Evolutionary conservation across 1,140 invertebrate species (phyloP).

Genomic region (Drosophila sproati): DNA sequence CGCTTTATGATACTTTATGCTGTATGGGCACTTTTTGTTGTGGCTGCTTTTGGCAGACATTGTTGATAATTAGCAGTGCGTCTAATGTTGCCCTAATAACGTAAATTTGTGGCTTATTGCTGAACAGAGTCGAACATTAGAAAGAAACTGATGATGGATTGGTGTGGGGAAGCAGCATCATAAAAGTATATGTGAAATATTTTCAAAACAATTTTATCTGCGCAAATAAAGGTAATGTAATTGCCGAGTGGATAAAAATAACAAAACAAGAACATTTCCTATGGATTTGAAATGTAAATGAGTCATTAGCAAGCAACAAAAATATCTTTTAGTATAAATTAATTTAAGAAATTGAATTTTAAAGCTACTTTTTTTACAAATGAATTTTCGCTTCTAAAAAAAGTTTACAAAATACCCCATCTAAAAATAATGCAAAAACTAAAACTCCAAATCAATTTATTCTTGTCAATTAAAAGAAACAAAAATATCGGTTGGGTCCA

Average conservation of each 20-base stretch:
- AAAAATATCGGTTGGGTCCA: no score
- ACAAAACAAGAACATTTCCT: background rate
- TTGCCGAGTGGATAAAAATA: background rate
- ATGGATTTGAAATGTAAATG: no score
- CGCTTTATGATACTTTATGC: constrained; percentile 20
- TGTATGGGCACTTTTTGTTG: constrained; percentile 38
- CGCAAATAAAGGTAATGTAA: background rate
- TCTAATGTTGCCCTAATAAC: constrained; percentile 81
- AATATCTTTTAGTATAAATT: no score
- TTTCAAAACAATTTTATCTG: background rate
- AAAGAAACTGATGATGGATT: constrained; percentile 12
- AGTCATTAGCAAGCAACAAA: no score
- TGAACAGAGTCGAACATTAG: constrained; percentile 1
- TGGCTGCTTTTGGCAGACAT: constrained; percentile 51
- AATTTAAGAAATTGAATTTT: no score
- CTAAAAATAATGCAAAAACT: no score
- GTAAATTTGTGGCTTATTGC: constrained; percentile 73
- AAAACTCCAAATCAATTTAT: no score
- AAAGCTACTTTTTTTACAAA: no score
- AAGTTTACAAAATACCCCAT: no score
- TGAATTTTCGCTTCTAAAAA: no score
- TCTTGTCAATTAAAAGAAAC: no score
- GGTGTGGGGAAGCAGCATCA: background rate
- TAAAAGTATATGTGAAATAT: background rate
- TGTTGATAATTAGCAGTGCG: constrained; percentile 77